Evolutionary conservation across 2,888 invertebrate species (phyloP).

Genomic region (Silvanus unidentatus): DNA sequence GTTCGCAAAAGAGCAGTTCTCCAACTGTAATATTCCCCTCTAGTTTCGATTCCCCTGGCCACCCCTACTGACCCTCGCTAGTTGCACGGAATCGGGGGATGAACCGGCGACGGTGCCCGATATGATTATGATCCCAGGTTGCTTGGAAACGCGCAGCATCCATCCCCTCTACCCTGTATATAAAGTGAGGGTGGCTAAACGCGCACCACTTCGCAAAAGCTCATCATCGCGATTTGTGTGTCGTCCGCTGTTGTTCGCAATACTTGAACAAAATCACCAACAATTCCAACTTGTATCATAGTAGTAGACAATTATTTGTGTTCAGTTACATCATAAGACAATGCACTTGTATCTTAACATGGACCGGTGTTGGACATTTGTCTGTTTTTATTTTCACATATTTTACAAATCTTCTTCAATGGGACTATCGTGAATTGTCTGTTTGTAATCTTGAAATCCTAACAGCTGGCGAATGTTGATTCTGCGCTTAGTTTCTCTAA

Average conservation of each 20-base stretch:
- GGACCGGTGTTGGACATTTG: no score
- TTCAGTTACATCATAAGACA: no score
- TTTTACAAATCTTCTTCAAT: no score
- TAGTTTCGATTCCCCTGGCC: conserved; percentile 16
- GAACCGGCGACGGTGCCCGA: conserved; percentile 36
- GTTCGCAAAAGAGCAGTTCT: conserved; percentile 37
- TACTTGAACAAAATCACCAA: no score
- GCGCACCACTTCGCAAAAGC: conserved; percentile 37
- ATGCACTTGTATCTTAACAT: no score
- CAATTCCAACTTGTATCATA: no score
- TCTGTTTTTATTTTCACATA: no score
- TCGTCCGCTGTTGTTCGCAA: conserved; percentile 9
- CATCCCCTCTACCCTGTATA: conserved; percentile 41
- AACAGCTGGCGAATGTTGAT: no score
- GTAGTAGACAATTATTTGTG: no score
- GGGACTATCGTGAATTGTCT: no score
- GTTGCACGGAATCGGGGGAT: conserved; percentile 14
- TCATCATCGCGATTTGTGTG: conserved; percentile 24
- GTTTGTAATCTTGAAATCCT: no score
- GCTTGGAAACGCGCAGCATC: conserved; percentile 45
- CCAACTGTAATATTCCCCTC: conserved; percentile 13
- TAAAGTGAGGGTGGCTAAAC: conserved; percentile 39
- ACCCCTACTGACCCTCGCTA: conserved; percentile 24
- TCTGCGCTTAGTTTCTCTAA: no score
- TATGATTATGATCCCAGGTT: conserved; percentile 47